Base-by-base conservation (phyloP, 2,797 vertebrate species). In the Gymnoscopelus microlampas region DNA sequence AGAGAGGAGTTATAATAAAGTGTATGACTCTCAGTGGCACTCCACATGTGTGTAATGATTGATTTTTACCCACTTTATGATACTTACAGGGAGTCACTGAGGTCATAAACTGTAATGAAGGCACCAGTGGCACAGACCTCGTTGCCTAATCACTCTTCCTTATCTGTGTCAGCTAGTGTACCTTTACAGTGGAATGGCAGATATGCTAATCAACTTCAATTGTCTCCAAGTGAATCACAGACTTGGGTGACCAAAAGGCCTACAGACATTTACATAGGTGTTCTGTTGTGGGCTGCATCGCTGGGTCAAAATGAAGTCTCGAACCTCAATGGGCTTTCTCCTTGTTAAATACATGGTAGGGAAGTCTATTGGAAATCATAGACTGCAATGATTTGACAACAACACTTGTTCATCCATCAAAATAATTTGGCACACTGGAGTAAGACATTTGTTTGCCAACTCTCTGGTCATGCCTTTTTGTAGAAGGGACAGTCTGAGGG, bases 151-250 rank as follows among this genome's bases (percentile, higher is more conserved):
- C 77, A 69, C 61, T 48, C 62, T 64, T 66, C 63, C 9, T 47
- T 44, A 79, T 87, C 69, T 48, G 70, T 70, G 64, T 66, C 71
- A 71, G 19, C 35, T 56, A 74, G 29, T 85, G 83, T 78, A 51
- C 66, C 70, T 29, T 86, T 79, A 81, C 78, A 79, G 62, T 12
- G 62, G 44, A 48, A 59, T 50, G 49, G 66, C 74, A 72, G 11
- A 53, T 39, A 63, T 68, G 64, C 19, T 56, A 62, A 73, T 71
- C 7, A 66, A 53, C 13, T 13, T 53, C 35, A 47, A 68, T 51
- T 19, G 57, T 9, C 26, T 73, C 47, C 58, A 48, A 24, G 15
- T 62, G 10, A 15, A 19, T 61, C 3, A 58, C 13, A 62, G 29
- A 69, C 10, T 24, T 11, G 12, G 6, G 4, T 55, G 60, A 49